Evolutionary conservation across 2,113 vertebrate species (phyloP), one percentile per base, ranked within the genome.

Genomic region (Sprattus sprattus): DNA sequence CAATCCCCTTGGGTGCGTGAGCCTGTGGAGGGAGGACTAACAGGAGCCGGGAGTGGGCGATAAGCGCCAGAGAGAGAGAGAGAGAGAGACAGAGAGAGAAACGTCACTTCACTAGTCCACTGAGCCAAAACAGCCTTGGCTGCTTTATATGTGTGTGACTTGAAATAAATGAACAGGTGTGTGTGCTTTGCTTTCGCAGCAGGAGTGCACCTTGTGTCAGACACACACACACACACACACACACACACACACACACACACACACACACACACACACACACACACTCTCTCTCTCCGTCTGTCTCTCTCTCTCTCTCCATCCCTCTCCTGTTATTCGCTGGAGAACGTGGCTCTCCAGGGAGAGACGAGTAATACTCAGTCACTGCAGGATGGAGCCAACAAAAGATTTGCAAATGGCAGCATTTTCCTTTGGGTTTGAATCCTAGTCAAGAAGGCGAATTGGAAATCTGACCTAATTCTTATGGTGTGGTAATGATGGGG

Each of bases 11-110:
- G 64, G 25, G 64, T 32, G 64, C 8, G 11, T 9, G 15, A 84
- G 25, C n/a, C n/a, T 71, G 64, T 71, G 64, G 64, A 71, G 57
- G 45, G 45, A 80, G 57, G 45, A 22, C 28, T 39, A 85, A 18
- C 86, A 81, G 90, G 86, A 84, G 60, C n/a, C 60, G 50, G 67
- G 60, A 82, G 85, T 86, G 50, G 75, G 32, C 47, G 57, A 52
- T 85, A 52, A 82, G 54, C 84, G 52, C n/a, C 46, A 60, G 47
- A 57, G 82, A 81, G 8, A 82, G 52, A 83, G 32, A 57, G 20
- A 81, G 45, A 71, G 18, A 82, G 44, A n/a, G 57, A 64, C 6
- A 82, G 32, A 32, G 80, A 32, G n/a, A 71, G 64, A 71, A 9
- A 71, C 7, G 64, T 13, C 7, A 25, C 25, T 71, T 25, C 11